Evolutionary conservation across 2,888 invertebrate genomes (phyloP), one percentile per base, ranked within the genome.

Genomic region (Stegana nigrithorax): DNA sequence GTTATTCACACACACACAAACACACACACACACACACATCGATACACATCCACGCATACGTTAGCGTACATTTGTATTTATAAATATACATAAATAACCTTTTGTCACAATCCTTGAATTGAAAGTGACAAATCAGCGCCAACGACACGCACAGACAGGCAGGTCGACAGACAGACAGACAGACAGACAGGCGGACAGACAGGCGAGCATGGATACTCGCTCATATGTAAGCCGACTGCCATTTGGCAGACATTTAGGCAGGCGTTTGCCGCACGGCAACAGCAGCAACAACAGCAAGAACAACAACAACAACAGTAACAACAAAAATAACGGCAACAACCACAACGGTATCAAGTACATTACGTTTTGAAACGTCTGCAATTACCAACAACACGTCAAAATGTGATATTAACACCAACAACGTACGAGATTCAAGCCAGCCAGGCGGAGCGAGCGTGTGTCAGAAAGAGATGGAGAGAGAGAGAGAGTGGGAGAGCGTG

Each of bases 301-400:
- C 29, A 51, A 19, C 26, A 26, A 44, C 21, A 19, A 21, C 6
- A 6, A 23, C 3, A 5, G 32, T 36, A 32, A 25, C 2, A 21
- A 12, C 21, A n/a, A 51, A 51, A 47, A 47, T 4, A 7, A 17
- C n/a, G 8, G 19, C 29, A 51, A 19, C 26, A 26, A 44, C 21
- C 12, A 21, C 6, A 6, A 23, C 3, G 4, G 32, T 36, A 32
- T 50, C 2, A 21, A 32, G 32, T 57, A 57, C 50, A 68, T 67
- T 73, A 73, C 77, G 77, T 67, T 79, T 77, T 76, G 68, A 73
- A 73, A 78, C 78, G 70, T 75, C 75, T 68, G 73, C 75, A 79
- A 78, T 76, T 76, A 78, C 80, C 75, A 75, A 77, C 78, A 75
- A 76, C 80, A 79, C 75, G 75, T 76, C 75, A 76, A 76, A 78